These are phyloP conservation scores for Hexactinellida sp. DNA, from an alignment of 37 sponge, comb jelly and placozoan species.

Conservation along the genomic window DNA sequence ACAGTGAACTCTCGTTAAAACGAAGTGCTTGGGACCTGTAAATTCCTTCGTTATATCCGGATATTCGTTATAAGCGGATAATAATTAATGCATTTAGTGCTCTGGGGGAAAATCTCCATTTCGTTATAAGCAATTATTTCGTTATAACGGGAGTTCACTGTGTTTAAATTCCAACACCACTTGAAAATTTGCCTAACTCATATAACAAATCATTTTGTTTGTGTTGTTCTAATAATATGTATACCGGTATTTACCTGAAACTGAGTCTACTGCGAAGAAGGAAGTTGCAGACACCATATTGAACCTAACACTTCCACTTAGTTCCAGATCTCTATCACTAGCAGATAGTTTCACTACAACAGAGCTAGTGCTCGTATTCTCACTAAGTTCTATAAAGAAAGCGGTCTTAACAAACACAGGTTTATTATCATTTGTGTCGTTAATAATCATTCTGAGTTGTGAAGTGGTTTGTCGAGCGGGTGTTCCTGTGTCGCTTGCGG, in stretches of 20 bases:
- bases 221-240: too few species aligned
- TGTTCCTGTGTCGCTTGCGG: neutral
- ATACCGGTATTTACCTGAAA: neutral
- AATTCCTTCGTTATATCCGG: too few species aligned
- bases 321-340: constrained; percentile 44
- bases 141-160: too few species aligned
- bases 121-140: too few species aligned
- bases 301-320: constrained; percentile 29
- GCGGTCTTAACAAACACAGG: constrained; percentile 35
- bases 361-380: constrained; percentile 10
- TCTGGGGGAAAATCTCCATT: too few species aligned
- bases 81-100: too few species aligned
- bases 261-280: neutral
- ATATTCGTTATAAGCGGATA: too few species aligned
- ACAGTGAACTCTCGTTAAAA: too few species aligned
- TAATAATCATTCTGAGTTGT: neutral
- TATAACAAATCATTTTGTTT: too few species aligned
- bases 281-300: neutral
- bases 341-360: constrained; percentile 30
- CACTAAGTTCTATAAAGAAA: constrained; percentile 26
- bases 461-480: neutral
- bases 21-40: too few species aligned
- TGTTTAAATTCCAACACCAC: too few species aligned
- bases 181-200: too few species aligned
- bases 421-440: constrained; percentile 58